Evolutionary conservation across 2,888 invertebrate species (phyloP).

Genomic region (Carcina quercana): DNA sequence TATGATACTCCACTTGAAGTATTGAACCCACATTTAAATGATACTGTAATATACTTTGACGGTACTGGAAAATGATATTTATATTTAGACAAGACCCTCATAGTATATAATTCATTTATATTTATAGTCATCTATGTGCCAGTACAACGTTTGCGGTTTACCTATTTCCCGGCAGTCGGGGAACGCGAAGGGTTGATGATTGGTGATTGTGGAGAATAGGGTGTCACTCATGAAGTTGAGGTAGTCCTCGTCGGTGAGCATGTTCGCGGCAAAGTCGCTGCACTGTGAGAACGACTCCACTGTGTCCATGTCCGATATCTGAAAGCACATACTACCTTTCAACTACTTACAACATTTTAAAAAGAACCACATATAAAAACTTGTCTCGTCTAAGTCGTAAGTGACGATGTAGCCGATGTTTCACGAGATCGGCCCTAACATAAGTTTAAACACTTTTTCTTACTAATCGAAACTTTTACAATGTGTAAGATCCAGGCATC

Average conservation of each 20-base stretch:
- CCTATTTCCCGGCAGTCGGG: constrained; percentile 98
- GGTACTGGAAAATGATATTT: too few species aligned
- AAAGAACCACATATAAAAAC: neutral
- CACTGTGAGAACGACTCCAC: constrained; percentile 81
- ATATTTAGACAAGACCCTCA: too few species aligned
- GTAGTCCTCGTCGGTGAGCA: constrained; percentile 90
- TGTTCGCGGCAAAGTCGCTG: constrained; percentile 78
- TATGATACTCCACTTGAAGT: too few species aligned
- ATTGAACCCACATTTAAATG: too few species aligned
- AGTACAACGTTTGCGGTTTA: constrained; percentile 48
- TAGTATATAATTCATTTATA: too few species aligned
- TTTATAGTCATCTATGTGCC: too few species aligned
- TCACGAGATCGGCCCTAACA: too few species aligned
- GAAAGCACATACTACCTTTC: constrained; percentile 15
- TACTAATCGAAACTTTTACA: too few species aligned
- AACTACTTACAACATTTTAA: neutral
- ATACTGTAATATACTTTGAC: too few species aligned
- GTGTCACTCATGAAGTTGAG: constrained; percentile 93
- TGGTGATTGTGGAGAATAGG: constrained; percentile 88
- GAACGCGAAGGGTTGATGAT: constrained; percentile 93
- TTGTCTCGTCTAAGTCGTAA: neutral
- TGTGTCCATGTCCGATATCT: constrained; percentile 84
- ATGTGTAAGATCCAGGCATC: too few species aligned
- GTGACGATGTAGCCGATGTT: too few species aligned
- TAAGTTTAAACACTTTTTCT: too few species aligned